Evolutionary conservation across 2,888 invertebrate genomes (phyloP).

Genomic region (Xestobium rufovillosum): DNA sequence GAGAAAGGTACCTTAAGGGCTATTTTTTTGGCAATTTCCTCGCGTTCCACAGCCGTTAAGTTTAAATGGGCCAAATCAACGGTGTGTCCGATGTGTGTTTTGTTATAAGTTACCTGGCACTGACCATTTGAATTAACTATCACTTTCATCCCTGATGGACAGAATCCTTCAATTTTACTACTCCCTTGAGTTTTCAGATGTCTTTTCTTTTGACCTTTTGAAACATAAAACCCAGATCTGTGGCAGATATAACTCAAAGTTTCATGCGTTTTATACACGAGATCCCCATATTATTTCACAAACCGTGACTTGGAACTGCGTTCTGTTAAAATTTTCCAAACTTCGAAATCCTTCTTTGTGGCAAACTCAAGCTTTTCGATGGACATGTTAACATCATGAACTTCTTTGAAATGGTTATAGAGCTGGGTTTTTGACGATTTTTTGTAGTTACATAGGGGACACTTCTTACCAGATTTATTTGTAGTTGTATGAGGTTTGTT

Average conservation of each 20-base stretch:
- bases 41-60: conserved; percentile 15
- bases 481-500: too few species aligned
- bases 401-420: too few species aligned
- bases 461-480: too few species aligned
- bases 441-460: too few species aligned
- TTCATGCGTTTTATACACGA: conserved; percentile 5
- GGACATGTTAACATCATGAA: too few species aligned
- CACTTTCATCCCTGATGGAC: conserved; percentile 17
- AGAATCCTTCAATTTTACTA: conserved; percentile 17
- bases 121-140: conserved; percentile 4
- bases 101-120: conserved; percentile 9
- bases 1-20: conserved; percentile 19
- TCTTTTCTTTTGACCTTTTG: background rate
- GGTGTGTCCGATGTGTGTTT: conserved; percentile 20
- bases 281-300: too few species aligned
- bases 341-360: conserved; percentile 7
- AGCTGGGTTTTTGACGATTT: too few species aligned
- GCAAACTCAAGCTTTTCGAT: conserved; percentile 7
- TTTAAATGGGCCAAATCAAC: conserved; percentile 8
- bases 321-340: conserved; percentile 10
- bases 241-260: conserved; percentile 4
- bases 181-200: conserved; percentile 4
- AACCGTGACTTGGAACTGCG: conserved; percentile 6
- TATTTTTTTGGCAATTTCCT: conserved; percentile 17
- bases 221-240: conserved; percentile 2